Base-by-base conservation (phyloP, 2,113 vertebrate species). In the Chlorocebus sabaeus region DNA sequence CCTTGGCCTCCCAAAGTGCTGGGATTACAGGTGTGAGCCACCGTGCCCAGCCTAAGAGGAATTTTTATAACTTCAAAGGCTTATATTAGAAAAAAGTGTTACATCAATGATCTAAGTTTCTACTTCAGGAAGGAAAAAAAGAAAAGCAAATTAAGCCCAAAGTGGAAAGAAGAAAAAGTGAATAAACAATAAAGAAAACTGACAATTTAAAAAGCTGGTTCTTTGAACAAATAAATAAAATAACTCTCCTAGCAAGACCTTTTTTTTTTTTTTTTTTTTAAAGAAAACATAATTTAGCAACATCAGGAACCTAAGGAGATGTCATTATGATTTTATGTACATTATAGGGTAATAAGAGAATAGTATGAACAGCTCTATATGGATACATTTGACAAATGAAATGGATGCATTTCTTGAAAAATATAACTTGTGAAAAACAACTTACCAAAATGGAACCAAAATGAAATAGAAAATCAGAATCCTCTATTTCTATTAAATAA, bases 81-180 rank as follows among this genome's bases (percentile, higher is more conserved):
- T 23, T 87, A 68, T 67, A 40, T 91, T 92, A 75, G 87, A 73
- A 38, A 35, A 84, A 52, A 70, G 48, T 55, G 32, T 52, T 90
- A 78, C 35, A 80, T 82, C 87, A 86, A 18, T 75, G 78, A 87
- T 91, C 18, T 87, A 76, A 57, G 9, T 73, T 88, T 92, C 59
- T 92, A 76, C 38, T 87, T 92, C 86, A 57, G 73, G 45, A 93
- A 79, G n/a, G 72, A 86, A 78, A 43, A 88, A 94, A 72, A 48
- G 40, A 68, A 78, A 12, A 83, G 13, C 3, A 61, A 90, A 55
- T 79, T 64, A 72, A 68, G n/a, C 25, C 11, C 5, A 55, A 90
- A 48, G 22, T 22, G 55, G 38, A 79, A 64, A 55, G 55, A 92
- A 94, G 68, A 57, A 91, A 82, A 95, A 52, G 22, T 76, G 25